A percentile compares a stretch with the other conserved stretches of the same genome.
These are phyloP conservation scores for Apus apus DNA, from an alignment of 2,113 vertebrate genomes.

Conservation along the genomic window DNA sequence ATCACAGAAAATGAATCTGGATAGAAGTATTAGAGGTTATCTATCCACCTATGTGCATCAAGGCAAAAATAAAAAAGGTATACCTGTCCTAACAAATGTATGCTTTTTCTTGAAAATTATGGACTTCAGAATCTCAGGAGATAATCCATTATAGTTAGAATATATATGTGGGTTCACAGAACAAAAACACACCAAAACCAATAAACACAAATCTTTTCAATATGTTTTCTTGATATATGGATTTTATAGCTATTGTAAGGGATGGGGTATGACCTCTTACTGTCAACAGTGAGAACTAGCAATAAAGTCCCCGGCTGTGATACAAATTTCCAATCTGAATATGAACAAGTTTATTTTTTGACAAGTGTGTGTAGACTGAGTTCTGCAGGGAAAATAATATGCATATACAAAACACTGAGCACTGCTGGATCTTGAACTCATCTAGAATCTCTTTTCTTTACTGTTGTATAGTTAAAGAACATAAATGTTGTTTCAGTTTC, in stretches of 20 bases:
- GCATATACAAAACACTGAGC: background rate
- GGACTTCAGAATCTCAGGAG: background rate
- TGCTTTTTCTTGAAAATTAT: background rate
- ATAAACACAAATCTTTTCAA: background rate
- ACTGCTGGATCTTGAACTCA: background rate
- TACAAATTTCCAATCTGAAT: background rate
- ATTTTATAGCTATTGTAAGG: background rate
- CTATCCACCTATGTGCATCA: background rate
- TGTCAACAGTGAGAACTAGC: background rate
- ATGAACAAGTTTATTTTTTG: background rate
- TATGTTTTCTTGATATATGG: background rate
- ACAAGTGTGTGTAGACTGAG: background rate
- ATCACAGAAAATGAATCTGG: background rate
- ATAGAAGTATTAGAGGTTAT: background rate
- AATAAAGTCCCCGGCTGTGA: background rate
- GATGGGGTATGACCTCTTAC: background rate
- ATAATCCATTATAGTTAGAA: background rate
- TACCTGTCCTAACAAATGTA: background rate
- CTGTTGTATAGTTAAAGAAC: background rate
- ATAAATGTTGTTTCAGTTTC: background rate
- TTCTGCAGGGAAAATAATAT: background rate
- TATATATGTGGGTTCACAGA: background rate
- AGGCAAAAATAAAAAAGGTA: background rate
- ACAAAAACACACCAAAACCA: background rate
- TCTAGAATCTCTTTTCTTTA: background rate